Evolutionary conservation across 2,797 vertebrate genomes (phyloP).

Genomic region (Siniperca obscura): DNA sequence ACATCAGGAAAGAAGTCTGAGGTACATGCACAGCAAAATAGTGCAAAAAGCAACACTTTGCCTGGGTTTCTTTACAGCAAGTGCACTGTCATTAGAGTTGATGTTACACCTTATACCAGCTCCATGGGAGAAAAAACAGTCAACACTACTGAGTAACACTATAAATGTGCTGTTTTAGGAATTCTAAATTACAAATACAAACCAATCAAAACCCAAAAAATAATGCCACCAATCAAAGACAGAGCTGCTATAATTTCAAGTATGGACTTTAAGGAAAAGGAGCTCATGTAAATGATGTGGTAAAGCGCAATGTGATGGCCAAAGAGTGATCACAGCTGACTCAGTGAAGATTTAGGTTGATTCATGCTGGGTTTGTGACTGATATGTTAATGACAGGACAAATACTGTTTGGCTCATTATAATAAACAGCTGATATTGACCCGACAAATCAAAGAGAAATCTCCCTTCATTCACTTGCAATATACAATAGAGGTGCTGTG

Average conservation of each 20-base stretch:
- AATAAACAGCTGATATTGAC: slow-evolving; percentile 39
- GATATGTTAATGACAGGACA: slow-evolving; percentile 44
- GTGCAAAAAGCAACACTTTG: slow-evolving; percentile 21
- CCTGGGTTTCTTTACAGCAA: background rate
- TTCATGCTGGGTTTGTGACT: slow-evolving; percentile 31
- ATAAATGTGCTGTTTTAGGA: background rate
- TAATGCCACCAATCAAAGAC: background rate
- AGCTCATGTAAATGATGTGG: slow-evolving; percentile 8
- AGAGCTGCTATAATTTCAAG: background rate
- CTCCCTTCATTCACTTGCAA: slow-evolving; percentile 21
- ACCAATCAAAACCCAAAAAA: background rate
- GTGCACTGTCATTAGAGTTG: background rate
- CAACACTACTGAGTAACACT: background rate
- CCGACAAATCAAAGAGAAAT: slow-evolving; percentile 35
- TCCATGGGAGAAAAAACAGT: slow-evolving; percentile 4
- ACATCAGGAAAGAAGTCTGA: background rate
- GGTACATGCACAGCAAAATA: slow-evolving; percentile 8
- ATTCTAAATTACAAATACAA: background rate
- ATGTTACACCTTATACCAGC: slow-evolving; percentile 3
- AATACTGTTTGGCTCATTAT: slow-evolving; percentile 26
- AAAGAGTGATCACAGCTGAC: slow-evolving; percentile 28
- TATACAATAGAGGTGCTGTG: background rate
- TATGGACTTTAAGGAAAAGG: background rate
- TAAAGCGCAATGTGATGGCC: background rate
- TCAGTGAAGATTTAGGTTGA: slow-evolving; percentile 30